Conservation (phyloP, 2,113 vertebrate genomes). For the Gulo gulo region DNA sequence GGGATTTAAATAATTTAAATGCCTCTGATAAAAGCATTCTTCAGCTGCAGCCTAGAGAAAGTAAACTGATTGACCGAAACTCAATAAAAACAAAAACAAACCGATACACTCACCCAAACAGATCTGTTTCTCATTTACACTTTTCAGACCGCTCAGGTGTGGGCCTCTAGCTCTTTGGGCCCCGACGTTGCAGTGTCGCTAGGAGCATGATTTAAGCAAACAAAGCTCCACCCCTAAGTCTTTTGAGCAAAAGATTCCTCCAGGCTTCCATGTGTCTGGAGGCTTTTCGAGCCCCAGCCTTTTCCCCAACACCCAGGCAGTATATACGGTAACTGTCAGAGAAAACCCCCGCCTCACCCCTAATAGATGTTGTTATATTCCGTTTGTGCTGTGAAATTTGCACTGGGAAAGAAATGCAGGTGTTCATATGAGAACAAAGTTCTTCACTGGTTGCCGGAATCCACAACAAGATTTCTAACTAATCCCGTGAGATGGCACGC, state of each 20-base stretch:
- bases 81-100: background rate
- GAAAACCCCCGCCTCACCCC: fast-evolving
- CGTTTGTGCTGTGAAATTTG: background rate
- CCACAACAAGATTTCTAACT: background rate
- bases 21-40: background rate
- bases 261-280: background rate
- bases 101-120: background rate
- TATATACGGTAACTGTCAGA: background rate
- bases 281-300: fast-evolving
- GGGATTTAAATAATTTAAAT: constrained; percentile 45
- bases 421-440: background rate
- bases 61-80: background rate
- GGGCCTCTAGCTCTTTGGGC: background rate
- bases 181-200: background rate
- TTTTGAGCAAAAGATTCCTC: background rate
- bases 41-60: background rate
- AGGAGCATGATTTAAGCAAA: background rate
- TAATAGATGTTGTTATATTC: background rate
- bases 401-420: background rate
- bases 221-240: background rate
- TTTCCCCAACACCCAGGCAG: fast-evolving
- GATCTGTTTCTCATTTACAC: background rate
- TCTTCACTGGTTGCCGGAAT: background rate
- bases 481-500: background rate
- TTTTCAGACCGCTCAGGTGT: fast-evolving